These are phyloP conservation scores for Metopolophium dirhodum DNA, from an alignment of 1,140 invertebrate genomes.

Conservation along the genomic window DNA sequence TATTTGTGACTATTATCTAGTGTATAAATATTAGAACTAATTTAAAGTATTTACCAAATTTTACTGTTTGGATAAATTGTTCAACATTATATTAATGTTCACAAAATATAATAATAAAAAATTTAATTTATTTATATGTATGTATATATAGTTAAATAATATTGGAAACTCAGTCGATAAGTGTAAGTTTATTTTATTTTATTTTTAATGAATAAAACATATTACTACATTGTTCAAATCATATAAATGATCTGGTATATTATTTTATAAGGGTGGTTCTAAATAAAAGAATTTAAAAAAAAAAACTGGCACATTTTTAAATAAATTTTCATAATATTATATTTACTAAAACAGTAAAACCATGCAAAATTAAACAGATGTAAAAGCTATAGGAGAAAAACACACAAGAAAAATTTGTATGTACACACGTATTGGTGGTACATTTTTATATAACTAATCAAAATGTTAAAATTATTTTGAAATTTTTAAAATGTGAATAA, in stretches of 20 bases:
- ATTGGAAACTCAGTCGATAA: background rate
- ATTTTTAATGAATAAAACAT: conserved; percentile 12
- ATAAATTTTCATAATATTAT: background rate
- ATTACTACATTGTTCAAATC: background rate
- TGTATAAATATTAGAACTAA: background rate
- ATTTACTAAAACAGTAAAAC: background rate
- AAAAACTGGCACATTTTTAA: background rate
- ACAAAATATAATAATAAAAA: background rate
- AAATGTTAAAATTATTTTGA: background rate
- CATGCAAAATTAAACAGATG: background rate
- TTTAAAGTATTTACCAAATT: background rate
- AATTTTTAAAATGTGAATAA: conserved; percentile 15
- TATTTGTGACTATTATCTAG: background rate
- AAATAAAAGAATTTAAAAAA: background rate
- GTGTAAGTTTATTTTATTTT: background rate
- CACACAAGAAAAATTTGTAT: background rate
- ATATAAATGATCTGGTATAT: background rate
- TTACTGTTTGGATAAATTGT: conserved; percentile 2
- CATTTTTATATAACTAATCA: conserved; percentile 10
- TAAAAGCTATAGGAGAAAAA: conserved; percentile 18
- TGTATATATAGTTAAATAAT: background rate
- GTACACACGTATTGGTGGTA: background rate
- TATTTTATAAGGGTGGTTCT: background rate
- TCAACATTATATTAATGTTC: conserved; percentile 2
- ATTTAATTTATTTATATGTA: background rate